Conservation (phyloP, 1,140 invertebrate genomes). For the Saxidomus purpurata region DNA sequence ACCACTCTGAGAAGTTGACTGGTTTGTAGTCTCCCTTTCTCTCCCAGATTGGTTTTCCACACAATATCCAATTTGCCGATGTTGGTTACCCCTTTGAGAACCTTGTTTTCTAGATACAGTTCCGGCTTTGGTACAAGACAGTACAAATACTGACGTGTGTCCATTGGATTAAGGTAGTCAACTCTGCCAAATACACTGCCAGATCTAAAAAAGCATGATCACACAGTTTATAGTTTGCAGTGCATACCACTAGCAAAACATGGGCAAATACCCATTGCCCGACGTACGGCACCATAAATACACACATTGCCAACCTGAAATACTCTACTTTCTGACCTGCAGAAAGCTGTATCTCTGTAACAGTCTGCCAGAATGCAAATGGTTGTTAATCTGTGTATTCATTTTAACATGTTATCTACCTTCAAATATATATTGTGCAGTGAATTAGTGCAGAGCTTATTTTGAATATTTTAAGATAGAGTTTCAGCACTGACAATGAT, state of each 20-base stretch:
- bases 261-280: too few relatives aligned
- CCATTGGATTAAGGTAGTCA: slow-evolving; percentile 91
- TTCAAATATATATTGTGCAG: too few relatives aligned
- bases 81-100: slow-evolving; percentile 93
- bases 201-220: slow-evolving; percentile 64
- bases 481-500: too few relatives aligned
- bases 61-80: slow-evolving; percentile 99
- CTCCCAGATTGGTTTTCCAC: slow-evolving; percentile 98
- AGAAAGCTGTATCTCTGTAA: too few relatives aligned
- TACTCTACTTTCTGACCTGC: too few relatives aligned
- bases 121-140: slow-evolving; percentile 93
- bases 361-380: too few relatives aligned
- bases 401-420: too few relatives aligned
- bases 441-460: too few relatives aligned
- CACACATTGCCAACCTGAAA: too few relatives aligned
- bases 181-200: slow-evolving; percentile 94
- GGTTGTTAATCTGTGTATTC: too few relatives aligned
- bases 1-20: slow-evolving; percentile 97
- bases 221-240: neutral
- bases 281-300: too few relatives aligned
- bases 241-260: neutral
- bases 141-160: slow-evolving; percentile 96
- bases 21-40: slow-evolving; percentile 97
- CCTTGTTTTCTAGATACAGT: slow-evolving; percentile 91
- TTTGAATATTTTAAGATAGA: too few relatives aligned